These are phyloP conservation scores for Scelioninae gen. 1 DNA, from an alignment of 2,888 invertebrate species.

Conservation along the genomic window DNA sequence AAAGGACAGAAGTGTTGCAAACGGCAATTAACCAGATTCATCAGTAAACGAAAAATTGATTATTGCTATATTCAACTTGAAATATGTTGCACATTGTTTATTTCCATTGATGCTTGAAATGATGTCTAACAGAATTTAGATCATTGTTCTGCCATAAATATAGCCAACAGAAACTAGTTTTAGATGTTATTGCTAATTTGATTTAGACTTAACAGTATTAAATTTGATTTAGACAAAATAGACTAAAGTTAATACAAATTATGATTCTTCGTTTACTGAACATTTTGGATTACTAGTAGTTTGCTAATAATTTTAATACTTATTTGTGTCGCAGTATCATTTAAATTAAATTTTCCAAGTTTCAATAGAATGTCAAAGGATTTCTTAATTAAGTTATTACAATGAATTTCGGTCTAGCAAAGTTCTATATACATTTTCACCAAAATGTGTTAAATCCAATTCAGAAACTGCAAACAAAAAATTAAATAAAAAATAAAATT, in stretches of 20 bases:
- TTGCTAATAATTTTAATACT: neutral
- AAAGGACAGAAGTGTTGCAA: constrained; percentile 47
- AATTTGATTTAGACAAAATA: neutral
- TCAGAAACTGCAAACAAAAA: no score
- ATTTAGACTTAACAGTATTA: neutral
- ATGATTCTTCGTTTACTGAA: constrained; percentile 48
- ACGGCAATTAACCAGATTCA: constrained; percentile 46
- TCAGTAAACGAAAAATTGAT: constrained; percentile 50
- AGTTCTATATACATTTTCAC: neutral
- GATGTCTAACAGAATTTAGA: no score
- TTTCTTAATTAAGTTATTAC: constrained; percentile 5
- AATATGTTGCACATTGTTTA: no score
- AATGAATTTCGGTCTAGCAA: neutral
- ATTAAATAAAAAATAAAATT: no score
- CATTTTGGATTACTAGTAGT: constrained; percentile 27
- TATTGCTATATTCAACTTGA: no score
- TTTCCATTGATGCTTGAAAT: no score
- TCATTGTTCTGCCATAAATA: no score
- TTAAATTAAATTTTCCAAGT: neutral
- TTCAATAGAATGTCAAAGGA: neutral
- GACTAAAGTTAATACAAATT: neutral
- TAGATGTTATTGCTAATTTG: neutral
- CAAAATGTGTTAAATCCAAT: no score
- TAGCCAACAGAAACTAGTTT: neutral
- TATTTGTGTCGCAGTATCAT: neutral